Conservation (phyloP, 2,113 vertebrate species). For the Rafetus swinhoei region DNA sequence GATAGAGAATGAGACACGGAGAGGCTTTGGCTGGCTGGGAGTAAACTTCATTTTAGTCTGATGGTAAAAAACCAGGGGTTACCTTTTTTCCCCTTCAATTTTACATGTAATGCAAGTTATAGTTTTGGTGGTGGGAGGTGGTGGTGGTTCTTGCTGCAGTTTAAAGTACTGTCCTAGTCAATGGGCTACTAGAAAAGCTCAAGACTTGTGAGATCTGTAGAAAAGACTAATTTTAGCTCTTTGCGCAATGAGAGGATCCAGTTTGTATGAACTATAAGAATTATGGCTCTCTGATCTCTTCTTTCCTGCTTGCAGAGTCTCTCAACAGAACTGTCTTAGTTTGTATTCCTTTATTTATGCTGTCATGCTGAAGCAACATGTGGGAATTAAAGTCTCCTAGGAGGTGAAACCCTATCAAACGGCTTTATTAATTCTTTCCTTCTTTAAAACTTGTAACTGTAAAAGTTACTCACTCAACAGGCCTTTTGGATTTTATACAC, state of each 20-base stretch:
- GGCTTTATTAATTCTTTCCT: slow-evolving; percentile 37
- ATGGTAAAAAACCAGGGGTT: neutral
- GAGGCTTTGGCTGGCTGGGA: slow-evolving; percentile 4
- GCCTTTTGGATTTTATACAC: slow-evolving; percentile 38
- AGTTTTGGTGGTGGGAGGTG: neutral
- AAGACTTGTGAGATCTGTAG: slow-evolving; percentile 1
- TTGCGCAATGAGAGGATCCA: neutral
- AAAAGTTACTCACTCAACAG: slow-evolving; percentile 29
- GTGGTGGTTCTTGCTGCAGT: neutral
- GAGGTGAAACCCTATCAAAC: slow-evolving; percentile 30
- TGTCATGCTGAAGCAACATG: slow-evolving; percentile 30
- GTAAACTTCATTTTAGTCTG: neutral
- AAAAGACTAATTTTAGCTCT: slow-evolving; percentile 48
- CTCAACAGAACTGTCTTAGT: slow-evolving; percentile 26
- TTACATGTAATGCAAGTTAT: slow-evolving; percentile 2
- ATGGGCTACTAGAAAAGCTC: slow-evolving; percentile 33
- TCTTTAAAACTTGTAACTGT: neutral
- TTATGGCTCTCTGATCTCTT: slow-evolving; percentile 27
- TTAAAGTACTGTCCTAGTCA: neutral
- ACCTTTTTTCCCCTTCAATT: neutral
- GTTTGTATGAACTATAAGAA: slow-evolving; percentile 16
- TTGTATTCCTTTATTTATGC: slow-evolving; percentile 36
- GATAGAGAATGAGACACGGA: neutral
- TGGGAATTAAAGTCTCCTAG: slow-evolving; percentile 35
- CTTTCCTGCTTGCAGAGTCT: neutral